Conservation (phyloP, 2,797 vertebrate species). For the Chaunax sp. region DNA sequence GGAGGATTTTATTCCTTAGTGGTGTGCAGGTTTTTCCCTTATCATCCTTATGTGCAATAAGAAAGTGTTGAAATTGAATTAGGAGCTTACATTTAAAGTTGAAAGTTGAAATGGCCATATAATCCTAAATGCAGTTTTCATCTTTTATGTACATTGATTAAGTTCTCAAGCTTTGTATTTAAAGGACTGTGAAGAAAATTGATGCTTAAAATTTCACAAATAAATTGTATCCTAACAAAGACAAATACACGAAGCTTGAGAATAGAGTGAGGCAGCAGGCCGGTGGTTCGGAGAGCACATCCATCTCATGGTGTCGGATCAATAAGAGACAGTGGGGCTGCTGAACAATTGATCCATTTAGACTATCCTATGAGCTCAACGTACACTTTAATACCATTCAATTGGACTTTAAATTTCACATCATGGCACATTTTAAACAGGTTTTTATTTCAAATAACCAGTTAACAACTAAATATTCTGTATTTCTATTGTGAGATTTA, state of each 20-base stretch:
- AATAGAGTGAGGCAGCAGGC: conserved; percentile 63
- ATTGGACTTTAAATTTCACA: conserved; percentile 16
- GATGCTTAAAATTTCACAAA: neutral
- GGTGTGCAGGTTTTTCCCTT: conserved; percentile 21
- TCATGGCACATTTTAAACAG: conserved; percentile 15
- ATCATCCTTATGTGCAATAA: too few relatives aligned
- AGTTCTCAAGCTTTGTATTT: too few relatives aligned
- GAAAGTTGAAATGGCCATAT: conserved; percentile 2
- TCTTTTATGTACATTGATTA: neutral
- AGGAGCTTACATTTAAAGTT: conserved; percentile 1
- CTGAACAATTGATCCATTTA: conserved; percentile 75
- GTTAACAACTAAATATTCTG: neutral
- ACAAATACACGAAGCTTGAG: conserved; percentile 17
- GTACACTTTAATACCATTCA: conserved; percentile 58
- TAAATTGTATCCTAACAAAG: neutral
- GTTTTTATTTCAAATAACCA: conserved; percentile 18
- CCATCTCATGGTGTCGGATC: conserved; percentile 75
- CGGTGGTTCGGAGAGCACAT: conserved; percentile 68
- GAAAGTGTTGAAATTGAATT: conserved; percentile 11
- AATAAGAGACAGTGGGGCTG: conserved; percentile 72
- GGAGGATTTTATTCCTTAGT: conserved; percentile 37
- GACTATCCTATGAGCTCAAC: conserved; percentile 56
- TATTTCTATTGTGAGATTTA: neutral
- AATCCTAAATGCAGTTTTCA: neutral
- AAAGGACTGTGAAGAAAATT: neutral